phyloP scores from a whole-genome alignment of 2,888 invertebrate species.

The Chydorus sphaericus region DNA sequence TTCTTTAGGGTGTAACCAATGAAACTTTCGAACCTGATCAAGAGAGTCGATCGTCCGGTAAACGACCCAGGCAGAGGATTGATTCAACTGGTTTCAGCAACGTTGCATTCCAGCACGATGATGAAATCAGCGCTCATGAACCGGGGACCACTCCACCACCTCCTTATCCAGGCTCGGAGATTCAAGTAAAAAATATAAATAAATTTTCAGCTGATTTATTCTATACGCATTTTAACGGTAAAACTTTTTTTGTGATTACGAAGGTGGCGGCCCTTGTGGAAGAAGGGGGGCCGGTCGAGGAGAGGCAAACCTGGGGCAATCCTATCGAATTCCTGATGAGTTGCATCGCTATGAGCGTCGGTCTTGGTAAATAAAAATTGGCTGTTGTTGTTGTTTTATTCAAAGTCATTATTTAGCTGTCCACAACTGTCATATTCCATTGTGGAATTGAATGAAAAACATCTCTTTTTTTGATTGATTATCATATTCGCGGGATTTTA shows the following conservation, averaged over 20 bases:
- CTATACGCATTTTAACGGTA: no score
- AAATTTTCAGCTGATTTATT: no score
- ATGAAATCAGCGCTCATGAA: neutral
- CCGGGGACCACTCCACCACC: neutral
- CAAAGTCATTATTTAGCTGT: no score
- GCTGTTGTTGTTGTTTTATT: neutral
- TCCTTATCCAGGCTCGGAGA: neutral
- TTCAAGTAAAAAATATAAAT: no score
- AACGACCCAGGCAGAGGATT: no score
- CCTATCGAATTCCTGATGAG: slow-evolving; percentile 25
- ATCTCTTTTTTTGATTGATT: no score
- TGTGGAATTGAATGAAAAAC: no score
- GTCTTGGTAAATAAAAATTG: slow-evolving; percentile 20
- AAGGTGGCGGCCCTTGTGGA: neutral
- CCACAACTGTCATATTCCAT: no score
- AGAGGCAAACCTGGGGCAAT: slow-evolving; percentile 22
- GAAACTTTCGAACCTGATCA: neutral
- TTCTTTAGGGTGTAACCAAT: no score
- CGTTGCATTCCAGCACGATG: neutral
- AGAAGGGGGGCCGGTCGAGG: neutral
- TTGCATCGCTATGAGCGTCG: slow-evolving; percentile 26
- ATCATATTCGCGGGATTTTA: no score
- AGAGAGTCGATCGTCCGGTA: neutral
- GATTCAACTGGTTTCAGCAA: slow-evolving; percentile 1
- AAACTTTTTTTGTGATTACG: neutral